Conservation (phyloP, 2,797 vertebrate species). For the Vipera latastei region DNA sequence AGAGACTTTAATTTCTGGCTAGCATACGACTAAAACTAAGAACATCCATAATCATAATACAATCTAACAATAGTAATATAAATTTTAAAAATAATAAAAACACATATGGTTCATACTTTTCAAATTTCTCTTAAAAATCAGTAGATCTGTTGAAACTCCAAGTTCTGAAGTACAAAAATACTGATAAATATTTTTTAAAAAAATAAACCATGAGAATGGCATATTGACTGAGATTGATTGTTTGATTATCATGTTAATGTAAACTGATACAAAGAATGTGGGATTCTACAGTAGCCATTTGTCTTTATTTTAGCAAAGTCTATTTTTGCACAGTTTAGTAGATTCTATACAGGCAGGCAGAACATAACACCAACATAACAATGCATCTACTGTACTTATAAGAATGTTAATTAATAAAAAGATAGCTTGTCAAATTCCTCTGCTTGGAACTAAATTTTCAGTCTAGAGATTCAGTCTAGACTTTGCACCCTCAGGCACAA, state of each 20-base stretch:
- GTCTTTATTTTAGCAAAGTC: background rate
- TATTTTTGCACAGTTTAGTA: background rate
- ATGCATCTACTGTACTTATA: background rate
- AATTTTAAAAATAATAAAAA: background rate
- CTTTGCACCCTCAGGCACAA: background rate
- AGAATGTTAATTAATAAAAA: constrained; percentile 2
- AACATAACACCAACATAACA: background rate
- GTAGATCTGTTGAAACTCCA: background rate
- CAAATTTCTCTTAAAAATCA: background rate
- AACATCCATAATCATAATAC: background rate
- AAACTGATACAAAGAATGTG: background rate
- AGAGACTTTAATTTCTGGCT: background rate
- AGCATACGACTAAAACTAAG: background rate
- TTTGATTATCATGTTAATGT: background rate
- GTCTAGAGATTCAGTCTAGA: background rate
- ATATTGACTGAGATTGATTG: background rate
- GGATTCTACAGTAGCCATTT: background rate
- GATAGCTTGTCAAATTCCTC: constrained; percentile 10
- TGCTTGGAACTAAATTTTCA: background rate
- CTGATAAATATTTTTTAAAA: no score
- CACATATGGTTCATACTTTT: background rate
- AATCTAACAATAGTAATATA: background rate
- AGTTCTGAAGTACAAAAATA: background rate
- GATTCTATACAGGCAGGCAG: background rate
- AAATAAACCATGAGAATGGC: background rate